A percentile compares a stretch with the other conserved stretches of the same genome.
phyloP scores from a whole-genome alignment of 2,888 invertebrate genomes.

The Polyommatus iphigenia region DNA sequence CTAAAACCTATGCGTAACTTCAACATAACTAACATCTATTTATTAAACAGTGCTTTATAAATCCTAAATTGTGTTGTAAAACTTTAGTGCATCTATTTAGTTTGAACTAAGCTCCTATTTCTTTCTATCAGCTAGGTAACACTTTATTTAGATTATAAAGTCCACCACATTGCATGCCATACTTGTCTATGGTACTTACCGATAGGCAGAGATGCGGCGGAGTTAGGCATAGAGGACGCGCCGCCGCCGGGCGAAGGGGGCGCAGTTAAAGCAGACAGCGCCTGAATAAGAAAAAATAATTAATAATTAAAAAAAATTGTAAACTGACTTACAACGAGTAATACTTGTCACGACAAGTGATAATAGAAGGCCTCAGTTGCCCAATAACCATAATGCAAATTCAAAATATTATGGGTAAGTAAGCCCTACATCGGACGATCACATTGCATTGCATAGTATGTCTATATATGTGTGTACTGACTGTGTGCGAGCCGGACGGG shows the following conservation, averaged over 20 bases:
- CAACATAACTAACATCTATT: background rate
- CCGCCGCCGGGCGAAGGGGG: slow-evolving; percentile 75
- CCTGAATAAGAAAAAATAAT: slow-evolving; percentile 48
- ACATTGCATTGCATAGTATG: too few species aligned
- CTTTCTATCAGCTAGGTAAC: background rate
- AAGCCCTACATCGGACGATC: too few species aligned
- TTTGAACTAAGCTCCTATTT: background rate
- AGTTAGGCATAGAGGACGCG: slow-evolving; percentile 66
- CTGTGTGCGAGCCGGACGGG: slow-evolving; percentile 68
- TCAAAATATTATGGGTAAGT: too few species aligned
- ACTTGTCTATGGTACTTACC: slow-evolving; percentile 52
- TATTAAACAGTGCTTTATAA: background rate
- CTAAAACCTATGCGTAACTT: slow-evolving; percentile 30
- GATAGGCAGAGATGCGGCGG: slow-evolving; percentile 72
- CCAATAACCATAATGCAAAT: too few species aligned
- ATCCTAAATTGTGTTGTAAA: background rate
- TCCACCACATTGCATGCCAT: background rate
- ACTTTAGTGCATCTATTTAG: slow-evolving; percentile 10
- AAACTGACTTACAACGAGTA: too few species aligned
- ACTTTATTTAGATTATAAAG: background rate
- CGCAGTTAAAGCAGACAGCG: slow-evolving; percentile 69
- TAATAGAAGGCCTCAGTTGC: too few species aligned
- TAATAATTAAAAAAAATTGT: background rate
- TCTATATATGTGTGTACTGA: slow-evolving; percentile 53
- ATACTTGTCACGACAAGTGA: too few species aligned